phyloP scores from a whole-genome alignment of 2,888 invertebrate genomes.

The Ellobium chinense region DNA sequence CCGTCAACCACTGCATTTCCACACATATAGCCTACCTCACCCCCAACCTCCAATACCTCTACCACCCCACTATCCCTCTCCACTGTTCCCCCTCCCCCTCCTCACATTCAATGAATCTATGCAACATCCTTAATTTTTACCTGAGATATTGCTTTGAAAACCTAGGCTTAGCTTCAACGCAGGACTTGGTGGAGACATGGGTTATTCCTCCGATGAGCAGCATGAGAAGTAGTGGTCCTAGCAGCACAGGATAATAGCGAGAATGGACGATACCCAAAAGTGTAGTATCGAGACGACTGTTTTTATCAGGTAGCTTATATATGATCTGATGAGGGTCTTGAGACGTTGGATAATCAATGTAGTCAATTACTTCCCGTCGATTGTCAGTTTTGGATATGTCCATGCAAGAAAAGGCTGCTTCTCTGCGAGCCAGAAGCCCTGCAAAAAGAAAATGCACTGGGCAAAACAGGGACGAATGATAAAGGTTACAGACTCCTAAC shows the following conservation, averaged over 20 bases:
- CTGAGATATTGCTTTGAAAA: no score
- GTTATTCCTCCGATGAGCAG: not conserved
- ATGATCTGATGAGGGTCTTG: slow-evolving; percentile 60
- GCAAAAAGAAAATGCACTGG: not conserved
- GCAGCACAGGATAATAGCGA: not conserved
- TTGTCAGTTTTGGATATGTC: slow-evolving; percentile 79
- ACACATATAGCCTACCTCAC: no score
- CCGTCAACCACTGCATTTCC: no score
- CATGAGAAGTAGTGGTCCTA: not conserved
- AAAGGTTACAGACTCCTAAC: no score
- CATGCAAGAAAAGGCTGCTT: slow-evolving; percentile 77
- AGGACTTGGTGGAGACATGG: slow-evolving; percentile 1
- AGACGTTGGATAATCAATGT: slow-evolving; percentile 77
- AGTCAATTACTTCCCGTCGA: slow-evolving; percentile 78
- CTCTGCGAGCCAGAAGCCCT: slow-evolving; percentile 40
- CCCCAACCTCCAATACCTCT: no score
- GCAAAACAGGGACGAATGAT: no score
- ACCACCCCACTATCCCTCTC: no score
- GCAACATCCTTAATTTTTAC: no score
- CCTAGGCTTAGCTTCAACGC: no score
- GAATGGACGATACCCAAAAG: not conserved
- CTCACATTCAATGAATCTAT: no score
- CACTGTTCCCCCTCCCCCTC: no score
- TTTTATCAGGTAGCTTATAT: not conserved
- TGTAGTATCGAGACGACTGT: not conserved